Conservation (phyloP, 2,113 vertebrate species). For the Perognathus longimembris region DNA sequence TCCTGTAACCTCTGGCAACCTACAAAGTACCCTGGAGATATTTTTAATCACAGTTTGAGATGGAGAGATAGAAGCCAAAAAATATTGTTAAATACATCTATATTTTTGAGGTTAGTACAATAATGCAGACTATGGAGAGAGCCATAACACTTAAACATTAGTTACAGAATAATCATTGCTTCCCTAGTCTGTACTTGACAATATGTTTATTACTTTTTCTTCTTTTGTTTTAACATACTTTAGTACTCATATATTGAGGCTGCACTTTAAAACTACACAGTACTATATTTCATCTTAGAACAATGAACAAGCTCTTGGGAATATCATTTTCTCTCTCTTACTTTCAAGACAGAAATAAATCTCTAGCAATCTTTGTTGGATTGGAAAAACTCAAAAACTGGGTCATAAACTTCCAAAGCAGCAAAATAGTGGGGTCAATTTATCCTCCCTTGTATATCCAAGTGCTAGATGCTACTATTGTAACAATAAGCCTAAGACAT, state of each 20-base stretch:
- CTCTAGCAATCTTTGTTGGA: not conserved
- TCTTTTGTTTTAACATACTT: conserved; percentile 46
- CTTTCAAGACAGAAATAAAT: conserved; percentile 45
- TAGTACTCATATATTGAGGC: not conserved
- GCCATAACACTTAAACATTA: not conserved
- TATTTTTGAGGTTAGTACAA: too few species aligned
- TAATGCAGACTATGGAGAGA: not conserved
- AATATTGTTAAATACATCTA: too few species aligned
- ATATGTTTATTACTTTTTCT: conserved; percentile 2
- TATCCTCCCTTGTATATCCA: conserved; percentile 13
- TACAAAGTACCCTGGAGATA: not conserved
- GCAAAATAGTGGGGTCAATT: conserved; percentile 30
- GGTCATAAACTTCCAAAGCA: conserved; percentile 9
- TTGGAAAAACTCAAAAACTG: conserved; percentile 54
- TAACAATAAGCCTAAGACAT: not conserved
- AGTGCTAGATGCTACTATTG: not conserved
- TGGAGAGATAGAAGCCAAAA: too few species aligned
- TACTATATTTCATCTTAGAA: conserved; percentile 47
- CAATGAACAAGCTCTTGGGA: conserved; percentile 14
- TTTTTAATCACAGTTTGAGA: not conserved
- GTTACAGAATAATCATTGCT: conserved; percentile 2
- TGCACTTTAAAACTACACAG: conserved; percentile 61
- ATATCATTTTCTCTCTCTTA: not conserved
- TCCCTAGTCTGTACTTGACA: not conserved
- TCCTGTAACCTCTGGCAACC: not conserved